Evolutionary conservation across 2,888 invertebrate species (phyloP).

Genomic region (Cerastis leucographa): DNA sequence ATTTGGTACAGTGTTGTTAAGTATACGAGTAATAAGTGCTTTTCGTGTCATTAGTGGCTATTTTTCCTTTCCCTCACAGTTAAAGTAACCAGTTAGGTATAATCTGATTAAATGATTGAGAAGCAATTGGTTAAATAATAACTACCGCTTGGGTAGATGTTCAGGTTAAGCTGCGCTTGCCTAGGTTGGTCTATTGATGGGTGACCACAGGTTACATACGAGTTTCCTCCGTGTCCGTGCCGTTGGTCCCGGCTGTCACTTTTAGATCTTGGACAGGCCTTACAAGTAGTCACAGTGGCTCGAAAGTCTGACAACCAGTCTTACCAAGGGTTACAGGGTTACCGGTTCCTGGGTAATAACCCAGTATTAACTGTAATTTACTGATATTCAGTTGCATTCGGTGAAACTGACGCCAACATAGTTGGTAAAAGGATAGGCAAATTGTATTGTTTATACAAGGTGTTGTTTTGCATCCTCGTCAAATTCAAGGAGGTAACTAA

Average conservation of each 20-base stretch:
- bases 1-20: neutral
- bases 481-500: no score
- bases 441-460: no score
- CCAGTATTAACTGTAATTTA: no score
- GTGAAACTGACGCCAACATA: neutral
- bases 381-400: neutral
- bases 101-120: no score
- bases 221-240: neutral
- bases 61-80: neutral
- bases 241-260: neutral
- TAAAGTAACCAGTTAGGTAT: no score
- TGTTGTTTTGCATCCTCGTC: no score
- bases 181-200: neutral
- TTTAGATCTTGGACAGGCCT: neutral
- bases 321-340: no score
- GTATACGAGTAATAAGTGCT: no score
- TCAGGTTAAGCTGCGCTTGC: neutral
- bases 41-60: neutral
- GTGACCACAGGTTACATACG: neutral
- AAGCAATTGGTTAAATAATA: neutral
- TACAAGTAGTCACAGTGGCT: neutral
- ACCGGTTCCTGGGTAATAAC: no score
- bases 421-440: neutral
- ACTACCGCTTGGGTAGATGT: neutral
- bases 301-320: neutral